Evolutionary conservation across 2,888 invertebrate genomes (phyloP), one percentile per base, ranked within the genome.

Genomic region (Philereme transversata): DNA sequence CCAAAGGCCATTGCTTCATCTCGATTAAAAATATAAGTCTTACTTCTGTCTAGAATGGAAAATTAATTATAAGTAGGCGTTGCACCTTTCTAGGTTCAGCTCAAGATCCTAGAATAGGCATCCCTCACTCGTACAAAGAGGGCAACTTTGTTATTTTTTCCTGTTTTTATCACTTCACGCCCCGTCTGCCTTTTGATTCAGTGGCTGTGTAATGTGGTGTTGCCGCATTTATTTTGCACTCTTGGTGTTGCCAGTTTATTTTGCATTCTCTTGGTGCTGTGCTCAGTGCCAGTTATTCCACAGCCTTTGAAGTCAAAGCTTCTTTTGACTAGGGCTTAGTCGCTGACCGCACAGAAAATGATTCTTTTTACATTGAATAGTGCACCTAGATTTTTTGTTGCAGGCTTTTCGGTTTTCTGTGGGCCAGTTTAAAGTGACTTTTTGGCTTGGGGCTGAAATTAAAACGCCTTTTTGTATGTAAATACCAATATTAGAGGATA

Each of bases 81-180:
- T 4, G 40, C 5, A 47, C 52, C 7, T 48, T 44, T 57, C 53
- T 57, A 64, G 57, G 7, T 51, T 48, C 5, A 10, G 9, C 69
- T 72, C 66, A 81, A 79, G 81, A 79, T 86, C 86, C 84, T 83
- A 90, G 89, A 90, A 90, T 91, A 90, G 86, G 79, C 72, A 72
- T 71, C 75, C 77, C 75, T 69, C 68, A 72, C 69, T 75, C 72
- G 73, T 82, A 81, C 73, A 72, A 75, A 74, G 77, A 76, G 78
- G 80, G 75, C 71, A 80, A 78, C 79, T 85, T 82, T 87, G 83
- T 84, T 82, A 84, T 86, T 90, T 91, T 88, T 90, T 86, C 87
- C 87, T 88, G 87, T 90, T 90, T 89, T 85, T 85, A 90, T 87
- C 88, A 87, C 87, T 88, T 90, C 86, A 90, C 89, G 90, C 89